phyloP scores from a whole-genome alignment of 1,140 invertebrate species.

The Dreissena polymorpha region DNA sequence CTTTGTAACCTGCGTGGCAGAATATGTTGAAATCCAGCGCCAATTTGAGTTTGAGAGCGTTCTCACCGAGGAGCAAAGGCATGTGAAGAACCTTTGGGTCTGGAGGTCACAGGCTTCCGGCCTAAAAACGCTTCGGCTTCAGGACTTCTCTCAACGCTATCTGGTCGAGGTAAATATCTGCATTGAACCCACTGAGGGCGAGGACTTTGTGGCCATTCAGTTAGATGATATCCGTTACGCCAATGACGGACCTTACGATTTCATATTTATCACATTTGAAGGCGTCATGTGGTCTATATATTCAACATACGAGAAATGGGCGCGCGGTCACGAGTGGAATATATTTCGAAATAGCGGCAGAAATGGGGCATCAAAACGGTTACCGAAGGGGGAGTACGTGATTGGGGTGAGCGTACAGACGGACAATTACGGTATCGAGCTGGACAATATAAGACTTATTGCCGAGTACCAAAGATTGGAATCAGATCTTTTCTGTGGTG shows the following conservation, averaged over 20 bases:
- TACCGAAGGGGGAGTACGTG: slow-evolving; percentile 33
- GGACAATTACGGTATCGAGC: slow-evolving; percentile 44
- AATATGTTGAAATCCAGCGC: slow-evolving; percentile 48
- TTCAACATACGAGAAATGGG: slow-evolving; percentile 44
- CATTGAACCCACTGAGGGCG: slow-evolving; percentile 24
- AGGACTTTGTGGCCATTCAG: neutral
- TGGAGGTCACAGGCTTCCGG: slow-evolving; percentile 43
- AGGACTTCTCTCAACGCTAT: slow-evolving; percentile 23
- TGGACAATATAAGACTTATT: slow-evolving; percentile 44
- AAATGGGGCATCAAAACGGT: slow-evolving; percentile 18
- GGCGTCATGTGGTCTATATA: slow-evolving; percentile 16
- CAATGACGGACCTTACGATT: slow-evolving; percentile 46
- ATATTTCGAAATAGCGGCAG: slow-evolving; percentile 41
- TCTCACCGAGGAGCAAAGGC: neutral
- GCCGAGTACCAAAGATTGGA: slow-evolving; percentile 30
- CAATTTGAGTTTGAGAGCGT: slow-evolving; percentile 21
- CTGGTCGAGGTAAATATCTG: slow-evolving; percentile 36
- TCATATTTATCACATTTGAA: slow-evolving; percentile 39
- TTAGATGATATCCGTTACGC: slow-evolving; percentile 50
- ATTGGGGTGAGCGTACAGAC: slow-evolving; percentile 31
- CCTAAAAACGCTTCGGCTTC: slow-evolving; percentile 23
- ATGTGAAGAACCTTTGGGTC: slow-evolving; percentile 24
- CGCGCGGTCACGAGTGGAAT: slow-evolving; percentile 47
- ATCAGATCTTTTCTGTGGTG: slow-evolving; percentile 27
- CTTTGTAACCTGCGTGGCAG: neutral